These are phyloP conservation scores for Echinarachnius parma DNA, from an alignment of 53 echinoderm and acorn worm genomes.

Conservation along the genomic window DNA sequence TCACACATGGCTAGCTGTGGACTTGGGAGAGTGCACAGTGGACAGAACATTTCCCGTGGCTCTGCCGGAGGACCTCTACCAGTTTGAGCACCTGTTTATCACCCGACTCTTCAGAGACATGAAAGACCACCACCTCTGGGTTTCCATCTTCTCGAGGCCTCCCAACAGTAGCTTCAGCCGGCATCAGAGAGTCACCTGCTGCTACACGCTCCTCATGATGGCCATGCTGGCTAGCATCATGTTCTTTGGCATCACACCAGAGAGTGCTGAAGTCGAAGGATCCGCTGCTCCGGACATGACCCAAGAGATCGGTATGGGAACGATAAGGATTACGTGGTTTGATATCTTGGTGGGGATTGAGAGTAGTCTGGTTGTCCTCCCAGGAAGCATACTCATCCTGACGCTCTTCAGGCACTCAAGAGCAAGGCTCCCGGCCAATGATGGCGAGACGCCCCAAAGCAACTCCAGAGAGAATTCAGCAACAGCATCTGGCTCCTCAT, in stretches of 20 bases:
- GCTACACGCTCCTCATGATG: constrained; percentile 72
- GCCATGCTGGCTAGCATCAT: constrained; percentile 84
- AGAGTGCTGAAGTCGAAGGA: constrained; percentile 23
- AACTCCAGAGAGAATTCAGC: too few relatives aligned
- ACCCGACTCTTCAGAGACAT: constrained; percentile 67
- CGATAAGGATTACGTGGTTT: constrained; percentile 61
- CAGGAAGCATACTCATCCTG: constrained; percentile 64
- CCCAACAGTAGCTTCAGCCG: constrained; percentile 81
- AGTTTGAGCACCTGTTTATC: constrained; percentile 77
- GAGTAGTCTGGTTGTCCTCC: constrained; percentile 66
- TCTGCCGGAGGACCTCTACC: constrained; percentile 59
- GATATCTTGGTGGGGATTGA: constrained; percentile 76
- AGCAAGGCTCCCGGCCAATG: background rate
- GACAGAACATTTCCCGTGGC: constrained; percentile 77
- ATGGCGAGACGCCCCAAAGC: constrained; percentile 3
- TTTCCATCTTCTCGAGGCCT: constrained; percentile 73
- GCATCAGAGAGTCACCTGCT: constrained; percentile 86
- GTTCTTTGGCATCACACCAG: constrained; percentile 69
- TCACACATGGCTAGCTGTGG: constrained; percentile 84
- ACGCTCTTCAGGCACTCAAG: constrained; percentile 65
- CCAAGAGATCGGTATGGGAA: constrained; percentile 64
- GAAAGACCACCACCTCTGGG: constrained; percentile 89
- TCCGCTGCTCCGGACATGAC: constrained; percentile 44
- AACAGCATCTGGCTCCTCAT: too few relatives aligned
- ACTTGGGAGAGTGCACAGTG: constrained; percentile 55